phyloP scores from a whole-genome alignment of 2,888 invertebrate genomes.

The Chaetoderma sp. region DNA sequence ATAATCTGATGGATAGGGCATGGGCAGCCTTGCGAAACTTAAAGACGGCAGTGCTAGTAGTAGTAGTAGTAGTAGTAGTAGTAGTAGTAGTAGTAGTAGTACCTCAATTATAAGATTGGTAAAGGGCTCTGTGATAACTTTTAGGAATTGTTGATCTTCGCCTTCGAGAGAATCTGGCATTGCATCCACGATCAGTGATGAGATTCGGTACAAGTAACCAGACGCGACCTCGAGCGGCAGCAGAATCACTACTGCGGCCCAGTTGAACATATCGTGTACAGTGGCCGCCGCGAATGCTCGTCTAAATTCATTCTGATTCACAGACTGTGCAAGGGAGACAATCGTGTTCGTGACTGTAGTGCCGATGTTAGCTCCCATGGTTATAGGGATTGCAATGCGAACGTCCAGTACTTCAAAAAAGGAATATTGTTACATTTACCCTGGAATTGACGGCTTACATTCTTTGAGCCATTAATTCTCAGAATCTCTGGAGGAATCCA shows the following conservation, averaged over 20 bases:
- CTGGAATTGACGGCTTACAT: no score
- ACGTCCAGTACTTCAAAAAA: conserved; percentile 66
- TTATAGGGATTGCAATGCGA: conserved; percentile 71
- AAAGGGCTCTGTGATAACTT: conserved; percentile 29
- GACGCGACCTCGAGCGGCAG: conserved; percentile 71
- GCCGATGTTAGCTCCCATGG: conserved; percentile 74
- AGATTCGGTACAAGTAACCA: conserved; percentile 36
- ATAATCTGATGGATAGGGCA: no score
- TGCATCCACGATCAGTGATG: neutral
- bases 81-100: no score
- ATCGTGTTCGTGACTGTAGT: conserved; percentile 74
- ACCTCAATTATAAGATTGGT: conserved; percentile 32
- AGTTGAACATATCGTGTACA: conserved; percentile 75
- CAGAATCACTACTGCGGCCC: conserved; percentile 72
- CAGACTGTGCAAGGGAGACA: conserved; percentile 70
- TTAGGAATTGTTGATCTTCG: conserved; percentile 40
- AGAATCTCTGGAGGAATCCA: no score
- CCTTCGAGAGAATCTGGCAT: neutral
- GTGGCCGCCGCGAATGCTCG: conserved; percentile 1
- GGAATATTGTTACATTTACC: no score
- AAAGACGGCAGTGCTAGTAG: no score
- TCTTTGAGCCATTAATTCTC: no score
- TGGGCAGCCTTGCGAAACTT: no score
- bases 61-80: no score
- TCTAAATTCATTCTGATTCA: conserved; percentile 69